Conservation (phyloP, 2,113 vertebrate genomes). For the Leucopternis melanops region DNA sequence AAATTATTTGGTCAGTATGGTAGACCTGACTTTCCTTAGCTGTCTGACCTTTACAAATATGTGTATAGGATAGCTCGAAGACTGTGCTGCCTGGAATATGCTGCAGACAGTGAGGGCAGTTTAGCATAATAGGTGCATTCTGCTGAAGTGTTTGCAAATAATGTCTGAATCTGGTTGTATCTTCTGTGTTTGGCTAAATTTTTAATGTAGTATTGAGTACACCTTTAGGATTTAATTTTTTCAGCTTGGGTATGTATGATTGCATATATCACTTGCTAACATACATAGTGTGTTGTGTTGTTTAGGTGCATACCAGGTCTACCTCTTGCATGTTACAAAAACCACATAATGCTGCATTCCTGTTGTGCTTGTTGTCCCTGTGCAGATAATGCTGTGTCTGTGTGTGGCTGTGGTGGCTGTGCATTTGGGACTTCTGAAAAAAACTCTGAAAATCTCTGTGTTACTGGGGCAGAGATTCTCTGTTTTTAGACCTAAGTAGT, state of each 20-base stretch:
- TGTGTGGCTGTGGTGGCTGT: neutral
- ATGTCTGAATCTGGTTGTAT: neutral
- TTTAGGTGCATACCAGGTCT: neutral
- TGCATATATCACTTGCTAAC: neutral
- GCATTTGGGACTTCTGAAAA: neutral
- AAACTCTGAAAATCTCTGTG: neutral
- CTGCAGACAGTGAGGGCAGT: neutral
- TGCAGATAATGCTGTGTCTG: neutral
- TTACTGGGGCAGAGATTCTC: neutral
- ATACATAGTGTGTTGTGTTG: neutral
- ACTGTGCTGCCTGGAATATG: neutral
- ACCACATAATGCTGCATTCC: neutral
- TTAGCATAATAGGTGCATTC: neutral
- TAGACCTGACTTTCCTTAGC: neutral
- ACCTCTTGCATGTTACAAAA: neutral
- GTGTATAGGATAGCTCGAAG: neutral
- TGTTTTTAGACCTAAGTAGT: neutral
- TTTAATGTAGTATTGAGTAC: neutral
- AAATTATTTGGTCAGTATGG: neutral
- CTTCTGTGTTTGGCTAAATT: neutral
- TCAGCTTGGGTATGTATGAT: neutral
- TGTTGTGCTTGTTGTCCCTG: neutral
- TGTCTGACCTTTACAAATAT: neutral
- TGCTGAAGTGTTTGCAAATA: neutral
- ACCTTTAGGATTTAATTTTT: neutral